phyloP scores from a whole-genome alignment of 2,888 invertebrate genomes.

The Epinotia bilunana region DNA sequence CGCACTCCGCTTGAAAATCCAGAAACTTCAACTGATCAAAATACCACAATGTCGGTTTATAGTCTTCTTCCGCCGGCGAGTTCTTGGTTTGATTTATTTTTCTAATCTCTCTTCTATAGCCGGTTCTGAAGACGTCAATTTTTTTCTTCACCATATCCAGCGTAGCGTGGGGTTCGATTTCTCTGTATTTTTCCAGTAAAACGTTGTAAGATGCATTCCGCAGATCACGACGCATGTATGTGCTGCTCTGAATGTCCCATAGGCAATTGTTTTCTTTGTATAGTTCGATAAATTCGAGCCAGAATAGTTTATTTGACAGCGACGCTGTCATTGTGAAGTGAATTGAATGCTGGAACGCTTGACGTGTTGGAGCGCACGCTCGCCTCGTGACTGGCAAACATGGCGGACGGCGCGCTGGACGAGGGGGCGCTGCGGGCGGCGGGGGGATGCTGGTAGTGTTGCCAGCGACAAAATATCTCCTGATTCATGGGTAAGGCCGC shows the following conservation, averaged over 20 bases:
- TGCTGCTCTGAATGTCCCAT: conserved; percentile 36
- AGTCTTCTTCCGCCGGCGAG: conserved; percentile 2
- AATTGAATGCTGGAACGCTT: neutral
- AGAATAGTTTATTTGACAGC: conserved; percentile 16
- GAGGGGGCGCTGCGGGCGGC: neutral
- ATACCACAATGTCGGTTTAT: conserved; percentile 44
- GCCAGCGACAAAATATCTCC: conserved; percentile 15
- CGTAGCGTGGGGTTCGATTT: conserved; percentile 36
- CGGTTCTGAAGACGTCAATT: conserved; percentile 43
- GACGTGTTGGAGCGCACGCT: conserved; percentile 1
- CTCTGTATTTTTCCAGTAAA: conserved; percentile 34
- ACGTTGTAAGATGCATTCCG: conserved; percentile 32
- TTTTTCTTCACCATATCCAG: conserved; percentile 43
- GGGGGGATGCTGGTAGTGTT: conserved; percentile 1
- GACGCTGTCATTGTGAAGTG: conserved; percentile 1
- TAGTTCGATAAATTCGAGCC: conserved; percentile 37
- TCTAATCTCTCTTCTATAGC: conserved; percentile 40
- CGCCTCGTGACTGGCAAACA: conserved; percentile 30
- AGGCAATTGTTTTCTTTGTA: conserved; percentile 38
- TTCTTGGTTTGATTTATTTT: conserved; percentile 29
- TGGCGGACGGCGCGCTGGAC: conserved; percentile 24
- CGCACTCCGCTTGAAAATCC: conserved; percentile 8
- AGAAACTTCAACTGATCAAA: conserved; percentile 39
- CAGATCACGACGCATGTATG: conserved; percentile 34
- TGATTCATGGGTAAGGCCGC: too few relatives aligned